These are phyloP conservation scores for Anguilla anguilla DNA, from an alignment of 2,797 vertebrate genomes.

Conservation along the genomic window DNA sequence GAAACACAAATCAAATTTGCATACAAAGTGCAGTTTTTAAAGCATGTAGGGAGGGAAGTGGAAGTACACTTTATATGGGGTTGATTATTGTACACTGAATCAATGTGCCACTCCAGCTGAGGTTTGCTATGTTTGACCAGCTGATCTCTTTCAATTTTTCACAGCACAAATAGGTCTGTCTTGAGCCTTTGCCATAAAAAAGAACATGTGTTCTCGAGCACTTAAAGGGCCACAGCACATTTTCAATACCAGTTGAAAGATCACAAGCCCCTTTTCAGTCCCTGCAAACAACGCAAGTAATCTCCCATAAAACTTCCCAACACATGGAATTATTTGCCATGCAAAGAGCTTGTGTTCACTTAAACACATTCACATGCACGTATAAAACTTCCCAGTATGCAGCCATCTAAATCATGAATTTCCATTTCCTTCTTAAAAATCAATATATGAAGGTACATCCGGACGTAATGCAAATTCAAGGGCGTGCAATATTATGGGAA, in stretches of 20 bases:
- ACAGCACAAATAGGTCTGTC: neutral
- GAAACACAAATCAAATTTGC: neutral
- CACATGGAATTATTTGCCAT: neutral
- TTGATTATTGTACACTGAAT: neutral
- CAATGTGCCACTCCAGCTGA: neutral
- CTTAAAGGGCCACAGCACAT: neutral
- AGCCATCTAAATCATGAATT: neutral
- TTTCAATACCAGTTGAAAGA: neutral
- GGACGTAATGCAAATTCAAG: neutral
- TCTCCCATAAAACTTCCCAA: neutral
- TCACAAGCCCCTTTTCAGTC: neutral
- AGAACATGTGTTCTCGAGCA: neutral
- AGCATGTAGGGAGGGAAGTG: neutral
- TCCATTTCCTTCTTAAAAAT: neutral
- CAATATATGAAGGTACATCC: neutral
- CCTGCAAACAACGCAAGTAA: neutral
- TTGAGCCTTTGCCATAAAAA: neutral
- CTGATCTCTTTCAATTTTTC: neutral
- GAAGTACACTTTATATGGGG: neutral
- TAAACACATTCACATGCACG: neutral
- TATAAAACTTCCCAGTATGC: neutral
- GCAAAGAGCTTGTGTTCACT: neutral
- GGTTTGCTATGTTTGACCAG: neutral
- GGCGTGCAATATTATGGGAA: neutral
- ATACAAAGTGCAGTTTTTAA: neutral